Evolutionary conservation across 2,113 vertebrate genomes (phyloP).

Genomic region (Lipophrys pholis): DNA sequence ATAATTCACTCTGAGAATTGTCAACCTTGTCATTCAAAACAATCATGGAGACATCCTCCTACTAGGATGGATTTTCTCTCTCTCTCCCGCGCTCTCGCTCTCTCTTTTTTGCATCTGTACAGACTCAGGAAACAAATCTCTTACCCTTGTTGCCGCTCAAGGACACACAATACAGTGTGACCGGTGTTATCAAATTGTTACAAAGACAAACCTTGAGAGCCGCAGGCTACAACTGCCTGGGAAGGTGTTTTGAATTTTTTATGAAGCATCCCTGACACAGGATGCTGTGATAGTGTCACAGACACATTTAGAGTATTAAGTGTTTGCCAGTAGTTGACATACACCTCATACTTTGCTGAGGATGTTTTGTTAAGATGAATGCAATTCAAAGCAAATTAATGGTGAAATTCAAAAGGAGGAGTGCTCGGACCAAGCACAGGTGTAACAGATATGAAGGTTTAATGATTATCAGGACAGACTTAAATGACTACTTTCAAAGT

Average conservation of each 20-base stretch:
- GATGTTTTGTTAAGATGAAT: no score
- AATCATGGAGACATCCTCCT: constrained; percentile 51
- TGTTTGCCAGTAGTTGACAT: background rate
- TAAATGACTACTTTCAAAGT: no score
- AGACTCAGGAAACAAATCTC: constrained; percentile 66
- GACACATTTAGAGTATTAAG: background rate
- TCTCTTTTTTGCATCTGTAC: constrained; percentile 32
- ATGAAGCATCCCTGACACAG: constrained; percentile 71
- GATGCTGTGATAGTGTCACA: constrained; percentile 47
- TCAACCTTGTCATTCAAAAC: constrained; percentile 77
- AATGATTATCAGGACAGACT: no score
- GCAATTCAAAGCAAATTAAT: no score
- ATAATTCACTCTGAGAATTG: constrained; percentile 75
- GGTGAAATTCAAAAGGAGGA: no score
- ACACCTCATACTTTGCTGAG: no score
- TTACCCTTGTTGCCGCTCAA: constrained; percentile 72
- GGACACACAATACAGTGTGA: constrained; percentile 75
- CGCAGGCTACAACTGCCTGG: constrained; percentile 69
- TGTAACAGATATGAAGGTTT: no score
- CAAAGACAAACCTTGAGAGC: constrained; percentile 79
- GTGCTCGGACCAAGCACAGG: no score
- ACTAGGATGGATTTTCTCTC: constrained; percentile 4
- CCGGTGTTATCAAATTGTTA: constrained; percentile 75
- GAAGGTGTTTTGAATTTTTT: constrained; percentile 77
- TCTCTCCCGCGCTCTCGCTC: background rate